Conservation (phyloP, 2,888 invertebrate species). For the Ditylenchus weischeri region DNA sequence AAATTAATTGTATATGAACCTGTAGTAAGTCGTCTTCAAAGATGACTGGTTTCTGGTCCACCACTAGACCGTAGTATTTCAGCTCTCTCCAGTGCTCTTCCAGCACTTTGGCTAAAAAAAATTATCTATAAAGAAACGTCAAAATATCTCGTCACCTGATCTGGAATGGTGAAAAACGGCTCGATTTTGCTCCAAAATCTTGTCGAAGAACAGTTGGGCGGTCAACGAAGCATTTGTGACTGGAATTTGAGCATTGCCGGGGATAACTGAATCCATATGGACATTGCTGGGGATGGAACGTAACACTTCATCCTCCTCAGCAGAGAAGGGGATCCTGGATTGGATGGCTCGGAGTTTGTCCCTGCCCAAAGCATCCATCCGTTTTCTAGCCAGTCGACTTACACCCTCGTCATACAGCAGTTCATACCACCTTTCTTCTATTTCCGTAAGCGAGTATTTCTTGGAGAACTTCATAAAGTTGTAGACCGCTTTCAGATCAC, state of each 20-base stretch:
- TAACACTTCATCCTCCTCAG: slow-evolving; percentile 81
- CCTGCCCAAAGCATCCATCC: slow-evolving; percentile 36
- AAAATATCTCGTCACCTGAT: slow-evolving; percentile 62
- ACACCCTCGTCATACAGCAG: slow-evolving; percentile 89
- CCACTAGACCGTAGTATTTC: slow-evolving; percentile 83
- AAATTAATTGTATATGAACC: slow-evolving; percentile 14
- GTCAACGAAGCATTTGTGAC: slow-evolving; percentile 13
- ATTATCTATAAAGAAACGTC: too few species aligned
- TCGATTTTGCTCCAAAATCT: slow-evolving; percentile 77
- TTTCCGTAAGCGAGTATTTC: slow-evolving; percentile 84
- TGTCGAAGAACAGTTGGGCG: slow-evolving; percentile 74
- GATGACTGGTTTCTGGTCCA: slow-evolving; percentile 70
- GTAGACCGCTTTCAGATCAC: slow-evolving; percentile 71
- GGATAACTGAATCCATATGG: not conserved
- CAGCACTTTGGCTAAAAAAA: slow-evolving; percentile 66
- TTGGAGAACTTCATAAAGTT: slow-evolving; percentile 91
- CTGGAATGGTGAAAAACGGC: slow-evolving; percentile 69
- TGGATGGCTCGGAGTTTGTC: slow-evolving; percentile 82
- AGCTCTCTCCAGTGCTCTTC: slow-evolving; percentile 86
- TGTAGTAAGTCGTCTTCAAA: slow-evolving; percentile 29
- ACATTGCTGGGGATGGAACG: slow-evolving; percentile 66
- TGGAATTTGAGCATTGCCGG: not conserved
- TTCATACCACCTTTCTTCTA: slow-evolving; percentile 93
- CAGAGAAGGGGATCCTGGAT: slow-evolving; percentile 82
- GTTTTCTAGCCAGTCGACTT: slow-evolving; percentile 63